A percentile compares a stretch with the other conserved stretches of the same genome.
Evolutionary conservation across 1,140 invertebrate species (phyloP).

Genomic region (Microplitis mediator): DNA sequence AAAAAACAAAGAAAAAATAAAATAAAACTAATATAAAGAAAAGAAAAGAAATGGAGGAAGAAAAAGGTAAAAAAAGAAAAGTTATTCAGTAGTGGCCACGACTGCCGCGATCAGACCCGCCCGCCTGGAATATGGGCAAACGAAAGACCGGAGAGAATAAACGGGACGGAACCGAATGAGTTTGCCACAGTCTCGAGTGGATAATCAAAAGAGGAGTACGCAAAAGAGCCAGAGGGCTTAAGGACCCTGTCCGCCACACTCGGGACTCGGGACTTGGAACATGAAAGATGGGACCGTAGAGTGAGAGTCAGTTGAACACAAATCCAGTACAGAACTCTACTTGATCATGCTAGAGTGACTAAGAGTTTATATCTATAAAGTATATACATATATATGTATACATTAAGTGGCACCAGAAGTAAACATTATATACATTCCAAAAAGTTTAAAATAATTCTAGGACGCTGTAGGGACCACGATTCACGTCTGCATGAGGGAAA

Average conservation of each 20-base stretch:
- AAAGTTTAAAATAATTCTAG: not conserved
- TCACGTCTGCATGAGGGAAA: not conserved
- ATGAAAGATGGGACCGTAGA: conserved; percentile 23
- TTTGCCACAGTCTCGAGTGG: conserved; percentile 26
- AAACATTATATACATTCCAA: too few species aligned
- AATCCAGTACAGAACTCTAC: too few species aligned
- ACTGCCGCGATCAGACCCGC: not conserved
- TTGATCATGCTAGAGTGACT: not conserved
- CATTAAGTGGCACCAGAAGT: too few species aligned
- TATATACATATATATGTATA: too few species aligned
- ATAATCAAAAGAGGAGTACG: conserved; percentile 24
- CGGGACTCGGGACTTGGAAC: not conserved
- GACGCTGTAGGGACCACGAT: not conserved
- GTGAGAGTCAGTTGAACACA: not conserved
- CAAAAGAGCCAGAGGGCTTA: not conserved
- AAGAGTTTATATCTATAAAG: too few species aligned
- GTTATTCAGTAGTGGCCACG: not conserved
- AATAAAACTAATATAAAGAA: not conserved
- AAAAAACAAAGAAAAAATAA: conserved; percentile 10
- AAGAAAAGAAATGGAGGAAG: not conserved
- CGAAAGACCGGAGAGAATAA: conserved; percentile 25
- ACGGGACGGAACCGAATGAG: conserved; percentile 25
- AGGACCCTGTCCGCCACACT: conserved; percentile 14
- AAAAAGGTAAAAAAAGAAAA: not conserved
- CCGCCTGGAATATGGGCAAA: not conserved